Evolutionary conservation across 2,113 vertebrate genomes (phyloP).

Genomic region (Herpetotheres cachinnans): DNA sequence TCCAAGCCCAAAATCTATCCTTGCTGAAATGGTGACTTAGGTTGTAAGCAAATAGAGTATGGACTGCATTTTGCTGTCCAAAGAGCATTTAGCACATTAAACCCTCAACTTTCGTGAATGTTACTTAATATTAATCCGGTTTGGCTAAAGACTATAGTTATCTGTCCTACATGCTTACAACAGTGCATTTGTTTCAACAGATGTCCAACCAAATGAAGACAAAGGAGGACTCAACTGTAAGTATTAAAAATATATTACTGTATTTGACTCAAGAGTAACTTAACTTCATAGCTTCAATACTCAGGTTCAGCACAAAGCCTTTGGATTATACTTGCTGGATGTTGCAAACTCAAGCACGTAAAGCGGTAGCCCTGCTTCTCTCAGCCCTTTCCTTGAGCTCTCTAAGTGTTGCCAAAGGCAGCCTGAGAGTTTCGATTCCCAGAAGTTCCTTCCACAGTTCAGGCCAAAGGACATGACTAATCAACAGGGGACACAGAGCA

Average conservation of each 20-base stretch:
- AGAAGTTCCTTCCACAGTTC: not conserved
- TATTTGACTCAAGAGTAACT: not conserved
- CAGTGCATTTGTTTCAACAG: constrained; percentile 19
- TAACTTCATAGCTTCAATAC: not conserved
- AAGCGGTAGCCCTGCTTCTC: not conserved
- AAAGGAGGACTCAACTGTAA: not conserved
- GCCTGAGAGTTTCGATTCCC: not conserved
- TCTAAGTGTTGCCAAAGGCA: not conserved
- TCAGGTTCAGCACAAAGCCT: not conserved
- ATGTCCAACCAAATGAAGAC: not conserved
- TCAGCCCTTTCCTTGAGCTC: not conserved
- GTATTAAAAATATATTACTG: not conserved
- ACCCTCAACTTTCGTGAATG: not conserved
- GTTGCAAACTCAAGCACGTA: not conserved
- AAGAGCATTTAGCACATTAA: not conserved
- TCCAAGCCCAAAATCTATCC: not conserved
- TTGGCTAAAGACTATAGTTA: not conserved
- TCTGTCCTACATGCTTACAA: not conserved
- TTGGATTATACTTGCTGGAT: not conserved
- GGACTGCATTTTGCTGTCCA: not conserved
- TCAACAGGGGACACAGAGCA: not conserved
- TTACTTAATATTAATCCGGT: not conserved
- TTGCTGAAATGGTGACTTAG: not conserved
- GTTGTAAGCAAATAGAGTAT: not conserved
- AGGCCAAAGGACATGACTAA: not conserved